Percentiles rank a stretch among this genome's conserved stretches.
Conservation (phyloP, 2,888 invertebrate species). For the Eulithis prunata region DNA sequence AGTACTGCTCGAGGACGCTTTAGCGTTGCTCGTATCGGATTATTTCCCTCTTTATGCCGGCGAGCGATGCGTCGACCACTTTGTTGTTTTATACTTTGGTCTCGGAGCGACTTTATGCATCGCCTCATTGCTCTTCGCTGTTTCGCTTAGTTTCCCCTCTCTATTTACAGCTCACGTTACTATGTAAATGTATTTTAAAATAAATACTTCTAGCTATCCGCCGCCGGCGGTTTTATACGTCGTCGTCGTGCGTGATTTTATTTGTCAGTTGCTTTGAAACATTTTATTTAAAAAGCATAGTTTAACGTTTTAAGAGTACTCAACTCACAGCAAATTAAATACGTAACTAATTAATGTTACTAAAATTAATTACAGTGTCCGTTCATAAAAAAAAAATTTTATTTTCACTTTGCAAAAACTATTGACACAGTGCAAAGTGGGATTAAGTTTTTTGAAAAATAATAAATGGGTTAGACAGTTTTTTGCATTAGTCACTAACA, state of each 20-base stretch:
- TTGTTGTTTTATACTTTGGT: slow-evolving; percentile 82
- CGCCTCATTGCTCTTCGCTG: slow-evolving; percentile 81
- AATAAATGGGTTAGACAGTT: slow-evolving; percentile 49
- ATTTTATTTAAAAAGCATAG: slow-evolving; percentile 17
- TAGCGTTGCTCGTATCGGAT: slow-evolving; percentile 70
- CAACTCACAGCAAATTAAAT: slow-evolving; percentile 3
- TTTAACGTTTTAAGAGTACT: not conserved
- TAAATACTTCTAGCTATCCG: slow-evolving; percentile 47
- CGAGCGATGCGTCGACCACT: slow-evolving; percentile 79
- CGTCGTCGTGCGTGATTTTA: slow-evolving; percentile 38
- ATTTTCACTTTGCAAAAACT: too few species aligned
- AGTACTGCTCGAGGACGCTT: slow-evolving; percentile 69
- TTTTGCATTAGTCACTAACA: slow-evolving; percentile 55
- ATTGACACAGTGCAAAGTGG: too few species aligned
- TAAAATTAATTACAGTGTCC: not conserved
- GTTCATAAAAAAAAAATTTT: too few species aligned
- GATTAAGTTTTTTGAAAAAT: slow-evolving; percentile 26
- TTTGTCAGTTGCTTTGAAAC: slow-evolving; percentile 22
- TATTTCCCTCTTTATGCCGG: slow-evolving; percentile 75
- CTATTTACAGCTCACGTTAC: slow-evolving; percentile 80
- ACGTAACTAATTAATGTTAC: not conserved
- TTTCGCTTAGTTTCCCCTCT: slow-evolving; percentile 79
- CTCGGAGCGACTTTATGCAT: slow-evolving; percentile 78
- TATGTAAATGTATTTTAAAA: slow-evolving; percentile 77
- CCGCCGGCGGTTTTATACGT: slow-evolving; percentile 51